A percentile compares a stretch with the other conserved stretches of the same genome.
Evolutionary conservation across 1,140 invertebrate genomes (phyloP).

Genomic region (Chrysoperla carnea): DNA sequence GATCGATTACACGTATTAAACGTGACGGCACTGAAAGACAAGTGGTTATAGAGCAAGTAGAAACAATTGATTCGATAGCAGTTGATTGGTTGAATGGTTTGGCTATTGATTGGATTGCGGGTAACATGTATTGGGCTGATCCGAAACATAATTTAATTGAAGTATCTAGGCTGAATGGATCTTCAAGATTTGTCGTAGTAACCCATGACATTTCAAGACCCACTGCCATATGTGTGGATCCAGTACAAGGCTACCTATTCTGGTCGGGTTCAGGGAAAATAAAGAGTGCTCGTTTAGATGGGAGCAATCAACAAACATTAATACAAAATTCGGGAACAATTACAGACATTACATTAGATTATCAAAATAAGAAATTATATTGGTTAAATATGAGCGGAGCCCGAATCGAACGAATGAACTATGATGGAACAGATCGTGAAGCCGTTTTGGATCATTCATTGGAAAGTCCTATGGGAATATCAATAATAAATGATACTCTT

Average conservation of each 20-base stretch:
- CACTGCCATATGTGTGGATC: conserved; percentile 41
- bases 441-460: conserved; percentile 50
- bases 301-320: conserved; percentile 30
- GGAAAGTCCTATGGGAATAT: conserved; percentile 61
- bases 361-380: conserved; percentile 56
- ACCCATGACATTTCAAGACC: conserved; percentile 53
- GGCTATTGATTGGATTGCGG: conserved; percentile 71
- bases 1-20: conserved; percentile 52
- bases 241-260: conserved; percentile 40
- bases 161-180: conserved; percentile 65
- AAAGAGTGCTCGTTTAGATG: conserved; percentile 36
- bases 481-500: conserved; percentile 49
- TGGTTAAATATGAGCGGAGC: conserved; percentile 77
- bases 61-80: conserved; percentile 34
- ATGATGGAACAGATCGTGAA: conserved; percentile 52
- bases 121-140: conserved; percentile 85
- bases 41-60: conserved; percentile 29
- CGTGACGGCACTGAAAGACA: conserved; percentile 56
- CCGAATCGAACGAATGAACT: conserved; percentile 61
- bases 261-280: conserved; percentile 39
- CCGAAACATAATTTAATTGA: conserved; percentile 72
- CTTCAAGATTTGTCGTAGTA: conserved; percentile 56
- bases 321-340: conserved; percentile 30
- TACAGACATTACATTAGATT: conserved; percentile 39
- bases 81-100: conserved; percentile 54